A percentile compares a stretch with the other conserved stretches of the same genome.
Conservation (phyloP, 2,113 vertebrate genomes). For the Camelus bactrianus region DNA sequence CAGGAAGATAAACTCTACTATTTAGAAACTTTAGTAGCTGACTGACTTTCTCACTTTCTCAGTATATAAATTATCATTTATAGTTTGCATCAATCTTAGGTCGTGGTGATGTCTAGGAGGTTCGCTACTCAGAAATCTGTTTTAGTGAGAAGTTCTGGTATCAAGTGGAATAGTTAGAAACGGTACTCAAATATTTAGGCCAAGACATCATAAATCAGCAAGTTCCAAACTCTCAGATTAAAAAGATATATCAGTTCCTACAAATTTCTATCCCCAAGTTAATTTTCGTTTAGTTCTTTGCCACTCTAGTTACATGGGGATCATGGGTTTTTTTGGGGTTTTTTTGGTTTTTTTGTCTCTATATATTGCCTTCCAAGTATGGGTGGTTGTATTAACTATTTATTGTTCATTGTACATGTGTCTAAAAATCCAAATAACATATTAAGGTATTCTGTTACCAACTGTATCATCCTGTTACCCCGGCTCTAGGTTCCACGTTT, state of each 20-base stretch:
- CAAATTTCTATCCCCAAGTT: neutral
- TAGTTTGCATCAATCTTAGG: neutral
- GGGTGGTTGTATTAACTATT: neutral
- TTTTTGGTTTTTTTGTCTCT: neutral
- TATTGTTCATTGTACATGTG: neutral
- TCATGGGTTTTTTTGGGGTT: neutral
- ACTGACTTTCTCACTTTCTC: neutral
- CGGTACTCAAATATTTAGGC: neutral
- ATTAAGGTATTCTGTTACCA: conserved; percentile 41
- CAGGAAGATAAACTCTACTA: conserved; percentile 22
- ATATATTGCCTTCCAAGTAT: neutral
- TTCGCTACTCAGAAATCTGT: conserved; percentile 11
- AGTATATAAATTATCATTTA: neutral
- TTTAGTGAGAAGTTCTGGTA: neutral
- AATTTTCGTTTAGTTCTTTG: conserved; percentile 31
- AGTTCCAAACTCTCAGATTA: conserved; percentile 3
- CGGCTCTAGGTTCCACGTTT: neutral
- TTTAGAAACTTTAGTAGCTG: conserved; percentile 47
- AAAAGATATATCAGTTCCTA: neutral
- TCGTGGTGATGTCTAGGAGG: neutral
- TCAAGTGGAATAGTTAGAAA: conserved; percentile 24
- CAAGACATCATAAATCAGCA: neutral
- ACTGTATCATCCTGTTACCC: neutral
- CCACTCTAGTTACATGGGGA: neutral
- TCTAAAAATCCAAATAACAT: conserved; percentile 18